A percentile compares a stretch with the other conserved stretches of the same genome.
Evolutionary conservation across 2,113 vertebrate genomes (phyloP).

Genomic region (Lethenteron camtschaticum): DNA sequence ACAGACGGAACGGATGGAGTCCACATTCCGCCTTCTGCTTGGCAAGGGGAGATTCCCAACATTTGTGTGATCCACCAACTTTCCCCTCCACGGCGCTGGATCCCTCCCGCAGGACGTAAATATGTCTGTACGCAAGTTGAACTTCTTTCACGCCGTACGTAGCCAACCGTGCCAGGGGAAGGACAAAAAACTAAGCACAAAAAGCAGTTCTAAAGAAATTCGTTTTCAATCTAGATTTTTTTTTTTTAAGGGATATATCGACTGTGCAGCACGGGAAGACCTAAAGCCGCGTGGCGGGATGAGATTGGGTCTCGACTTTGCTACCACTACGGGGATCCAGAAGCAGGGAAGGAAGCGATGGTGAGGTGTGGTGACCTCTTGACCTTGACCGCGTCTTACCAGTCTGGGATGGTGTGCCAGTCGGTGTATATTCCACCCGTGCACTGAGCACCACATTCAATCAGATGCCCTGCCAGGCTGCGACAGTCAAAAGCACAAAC

Average conservation of each 20-base stretch:
- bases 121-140: too few species aligned
- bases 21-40: too few species aligned
- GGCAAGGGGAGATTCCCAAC: too few species aligned
- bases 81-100: too few species aligned
- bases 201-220: too few species aligned
- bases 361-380: too few species aligned
- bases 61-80: too few species aligned
- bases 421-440: conserved; percentile 61
- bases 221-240: neutral
- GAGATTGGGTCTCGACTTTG: neutral
- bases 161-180: too few species aligned
- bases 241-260: neutral
- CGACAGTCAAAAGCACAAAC: neutral
- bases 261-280: neutral
- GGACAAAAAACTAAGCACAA: too few species aligned
- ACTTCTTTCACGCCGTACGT: too few species aligned
- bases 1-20: too few species aligned
- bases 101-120: too few species aligned
- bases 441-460: conserved; percentile 50
- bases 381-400: conserved; percentile 21
- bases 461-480: conserved; percentile 52
- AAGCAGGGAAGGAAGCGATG: neutral
- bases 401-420: conserved; percentile 46
- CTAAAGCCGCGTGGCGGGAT: neutral
- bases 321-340: neutral